Evolutionary conservation across 2,113 vertebrate genomes (phyloP), one percentile per base, ranked within the genome.

Genomic region (Lepisosteus oculatus): DNA sequence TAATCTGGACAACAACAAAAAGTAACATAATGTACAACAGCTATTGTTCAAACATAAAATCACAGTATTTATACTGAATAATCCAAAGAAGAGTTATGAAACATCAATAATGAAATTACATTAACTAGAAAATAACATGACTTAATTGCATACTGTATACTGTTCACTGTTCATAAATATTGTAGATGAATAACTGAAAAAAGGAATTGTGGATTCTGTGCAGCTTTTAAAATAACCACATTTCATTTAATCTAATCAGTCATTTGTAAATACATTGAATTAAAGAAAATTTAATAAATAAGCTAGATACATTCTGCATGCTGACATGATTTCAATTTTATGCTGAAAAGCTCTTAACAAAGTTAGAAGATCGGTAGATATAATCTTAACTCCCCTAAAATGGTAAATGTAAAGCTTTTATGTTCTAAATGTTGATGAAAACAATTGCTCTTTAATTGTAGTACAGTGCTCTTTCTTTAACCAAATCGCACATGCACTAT

Each of bases 1-100:
- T 85, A 90, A 87, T 29, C 29, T 51, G 9, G 9, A 51, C 47
- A 51, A 51, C 9, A 51, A 51, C 47, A 51, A 51, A 51, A 51
- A 51, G 47, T 51, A 51, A 6, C 47, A 51, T 29, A 29, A 29
- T 29, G 29, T 29, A 29, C 29, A 29, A 1, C 29, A 29, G 29
- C 29, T 29, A 29, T 29, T 29, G 29, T 29, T 29, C 29, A 29
- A 29, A 29, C 29, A 29, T 29, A 29, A 29, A 29, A 29, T 29
- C 29, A 29, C 29, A 29, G 29, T 29, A 29, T 29, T 29, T 29
- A 29, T 29, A 29, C 29, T 29, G 29, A 29, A 29, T 29, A 29
- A 29, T 29, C 1, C 29, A 29, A 29, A 29, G 29, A 29, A 29
- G 29, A 29, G 29, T 29, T 29, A 29, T 29, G 29, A 29, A 29